Base-by-base conservation (phyloP, 1,140 invertebrate genomes). In the Apis laboriosa region DNA sequence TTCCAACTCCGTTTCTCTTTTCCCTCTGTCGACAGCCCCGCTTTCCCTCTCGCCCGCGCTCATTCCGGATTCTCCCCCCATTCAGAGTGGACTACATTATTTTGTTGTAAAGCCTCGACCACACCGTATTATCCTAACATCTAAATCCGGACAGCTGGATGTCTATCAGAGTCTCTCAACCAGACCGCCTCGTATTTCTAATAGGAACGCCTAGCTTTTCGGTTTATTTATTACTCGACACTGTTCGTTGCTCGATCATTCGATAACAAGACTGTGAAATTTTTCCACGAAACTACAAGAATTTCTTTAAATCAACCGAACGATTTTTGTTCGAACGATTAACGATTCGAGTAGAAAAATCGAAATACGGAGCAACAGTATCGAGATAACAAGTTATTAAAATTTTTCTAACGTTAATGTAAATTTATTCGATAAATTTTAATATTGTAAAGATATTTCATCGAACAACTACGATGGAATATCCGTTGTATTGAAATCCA, bases 91-190 rank as follows among this genome's bases (percentile, higher is more conserved):
- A 94, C 93, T 93, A 93, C 89, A 94, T 94, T 94, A 94, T 94
- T 94, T 93, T 89, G 92, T 91, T 93, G 92, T 93, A 92, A 93
- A 90, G 84, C 91, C 89, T 87, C 90, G 89, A 87, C 90, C 91
- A 90, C 90, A 91, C 83, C 90, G 93, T 92, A 93, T 94, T 94
- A 94, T 94, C 93, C 93, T 93, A 93, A 94, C 93, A 94, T 94
- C 94, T 94, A 93, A 94, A 94, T 94, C 94, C 93, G 89, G 91
- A 94, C 94, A 94, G 93, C 93, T 94, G 94, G 91, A 89, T 77
- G 89, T 83, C 83, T 82, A 83, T 76, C 82, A 88, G 86, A 49
- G 92, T 84, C 90, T 93, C 92, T 92, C 92, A 93, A 92, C 84
- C 80, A 1, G 64, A 61, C n/a, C 79, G 17, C 4, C 11, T 24